Evolutionary conservation across 2,113 vertebrate species (phyloP), one percentile per base, ranked within the genome.

Genomic region (Indicator maculatus): DNA sequence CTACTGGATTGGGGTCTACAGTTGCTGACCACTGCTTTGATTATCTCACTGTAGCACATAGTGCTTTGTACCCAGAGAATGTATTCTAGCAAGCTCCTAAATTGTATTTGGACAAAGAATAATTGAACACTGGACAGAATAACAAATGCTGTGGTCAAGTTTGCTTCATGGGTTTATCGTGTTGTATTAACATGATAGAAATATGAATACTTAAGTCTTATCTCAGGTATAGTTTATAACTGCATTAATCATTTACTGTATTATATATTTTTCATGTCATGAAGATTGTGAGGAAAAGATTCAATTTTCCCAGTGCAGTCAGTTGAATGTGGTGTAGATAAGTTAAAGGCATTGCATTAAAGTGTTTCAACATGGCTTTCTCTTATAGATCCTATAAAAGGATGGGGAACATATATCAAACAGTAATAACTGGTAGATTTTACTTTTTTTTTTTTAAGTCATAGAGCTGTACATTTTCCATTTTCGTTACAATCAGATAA

Each of bases 151-250:
- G 96, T 78, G 97, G 98, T 98, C 97, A 98, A 98, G 97, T 97
- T 97, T 96, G 97, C 98, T 98, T 97, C 98, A 96, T 94, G 92
- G 97, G 98, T 99, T 99, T 99, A 99, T 99, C 98, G 97, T 98
- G 97, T 98, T 98, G 98, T 98, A 98, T 99, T 99, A 99, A 99
- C 98, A 99, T 98, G 98, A 99, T 98, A 98, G 98, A 98, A 99
- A 99, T 99, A 98, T 98, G 98, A 99, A 99, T 98, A 98, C 98
- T 97, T 98, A 98, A 99, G 98, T 99, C 98, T 99, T 99, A 99
- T 99, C 99, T 98, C 97, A 97, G 98, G 98, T 98, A 97, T 97
- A 97, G 97, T 98, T 99, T 99, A 99, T 98, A 99, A 99, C 98
- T 98, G 98, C 98, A 99, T 99, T 99, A 98, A 99, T 99, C 99